Evolutionary conservation across 2,888 invertebrate species (phyloP).

Genomic region (Tachina fera): DNA sequence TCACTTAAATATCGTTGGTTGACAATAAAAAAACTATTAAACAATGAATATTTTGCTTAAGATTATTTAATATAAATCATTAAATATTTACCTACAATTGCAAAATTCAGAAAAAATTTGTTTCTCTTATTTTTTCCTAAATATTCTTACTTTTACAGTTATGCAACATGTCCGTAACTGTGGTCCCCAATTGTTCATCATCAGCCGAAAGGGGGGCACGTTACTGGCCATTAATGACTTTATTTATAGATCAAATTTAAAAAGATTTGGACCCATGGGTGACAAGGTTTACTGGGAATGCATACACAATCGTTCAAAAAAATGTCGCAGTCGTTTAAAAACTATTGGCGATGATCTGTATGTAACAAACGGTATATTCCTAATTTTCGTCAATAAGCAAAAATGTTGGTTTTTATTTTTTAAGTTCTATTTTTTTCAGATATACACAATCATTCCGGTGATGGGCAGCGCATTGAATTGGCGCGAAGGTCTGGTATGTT

Average conservation of each 20-base stretch:
- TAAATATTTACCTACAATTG: neutral
- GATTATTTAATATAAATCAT: neutral
- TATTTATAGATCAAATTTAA: slow-evolving; percentile 82
- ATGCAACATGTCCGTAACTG: slow-evolving; percentile 80
- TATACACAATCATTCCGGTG: slow-evolving; percentile 81
- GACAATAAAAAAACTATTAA: slow-evolving; percentile 39
- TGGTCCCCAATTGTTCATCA: slow-evolving; percentile 81
- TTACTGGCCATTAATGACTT: slow-evolving; percentile 82
- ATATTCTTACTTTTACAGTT: slow-evolving; percentile 64
- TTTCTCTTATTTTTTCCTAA: slow-evolving; percentile 34
- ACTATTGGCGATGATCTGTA: slow-evolving; percentile 82
- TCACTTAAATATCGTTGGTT: neutral
- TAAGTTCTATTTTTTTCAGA: slow-evolving; percentile 74
- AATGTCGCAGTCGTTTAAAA: slow-evolving; percentile 82
- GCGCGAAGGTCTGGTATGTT: slow-evolving; percentile 80
- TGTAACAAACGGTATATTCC: slow-evolving; percentile 80
- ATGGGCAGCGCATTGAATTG: slow-evolving; percentile 79
- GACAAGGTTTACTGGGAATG: slow-evolving; percentile 83
- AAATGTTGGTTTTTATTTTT: neutral
- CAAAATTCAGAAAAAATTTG: neutral
- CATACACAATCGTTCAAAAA: slow-evolving; percentile 82
- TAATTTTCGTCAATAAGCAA: neutral
- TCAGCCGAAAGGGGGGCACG: slow-evolving; percentile 82
- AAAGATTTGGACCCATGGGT: slow-evolving; percentile 79
- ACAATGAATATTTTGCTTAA: neutral